Evolutionary conservation across 2,797 vertebrate genomes (phyloP), one percentile per base, ranked within the genome.

Genomic region (Molossus alvarezi): DNA sequence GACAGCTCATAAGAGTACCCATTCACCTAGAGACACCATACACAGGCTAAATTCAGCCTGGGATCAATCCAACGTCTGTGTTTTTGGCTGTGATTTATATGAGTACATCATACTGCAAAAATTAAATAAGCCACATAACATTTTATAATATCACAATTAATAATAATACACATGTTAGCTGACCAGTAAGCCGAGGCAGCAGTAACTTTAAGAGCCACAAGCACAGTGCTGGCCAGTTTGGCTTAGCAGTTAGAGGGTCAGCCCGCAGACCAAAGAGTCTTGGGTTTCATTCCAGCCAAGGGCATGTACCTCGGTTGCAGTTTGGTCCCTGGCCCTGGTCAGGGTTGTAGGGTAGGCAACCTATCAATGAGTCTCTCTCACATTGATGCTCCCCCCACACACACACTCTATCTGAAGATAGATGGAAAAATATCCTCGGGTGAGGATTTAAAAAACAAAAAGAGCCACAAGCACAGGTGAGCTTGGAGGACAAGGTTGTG

Each of bases 61-160:
- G 76, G 15, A 64, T 75, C 65, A 65, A 79, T 37, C 45, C 41
- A 29, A 60, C 41, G 62, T 51, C 15, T 53, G n/a, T 58, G 9
- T 83, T 53, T 95, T 37, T 53, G 45, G 29, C n/a, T 84, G 10
- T 86, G 62, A 87, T 77, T 77, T 77, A 69, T 55, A 12, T 67
- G 15, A 95, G 20, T 23, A 87, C 4, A 33, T 75, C 7, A 76
- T 72, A 73, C 10, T 82, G 17, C 20, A 80, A 93, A 88, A 93
- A 48, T 33, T 89, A 41, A 90, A 71, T 45, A 75, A 93, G 23
- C 8, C 55, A 90, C 12, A 58, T 64, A 60, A 33, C 20, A 95
- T 67, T 73, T 92, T 64, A 67, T 75, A 73, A 72, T 23, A 55
- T 57, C 57, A 62, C 71, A 92, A 94, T 79, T 37, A 75, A 88